Conservation (phyloP, 2,113 vertebrate genomes). For the Glaucidium brasilianum region DNA sequence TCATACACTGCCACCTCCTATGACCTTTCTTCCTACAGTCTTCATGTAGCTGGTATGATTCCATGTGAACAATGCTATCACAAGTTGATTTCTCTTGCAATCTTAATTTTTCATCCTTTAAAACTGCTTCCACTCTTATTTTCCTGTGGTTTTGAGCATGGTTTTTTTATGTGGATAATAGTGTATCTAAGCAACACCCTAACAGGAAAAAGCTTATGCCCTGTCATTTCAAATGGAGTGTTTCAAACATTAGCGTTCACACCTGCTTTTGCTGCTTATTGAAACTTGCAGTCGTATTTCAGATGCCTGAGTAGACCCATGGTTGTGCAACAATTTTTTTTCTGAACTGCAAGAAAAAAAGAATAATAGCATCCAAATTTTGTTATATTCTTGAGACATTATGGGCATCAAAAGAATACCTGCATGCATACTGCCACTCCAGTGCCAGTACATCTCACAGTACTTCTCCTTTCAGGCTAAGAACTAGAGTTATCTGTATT, state of each 20-base stretch:
- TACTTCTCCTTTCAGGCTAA: not conserved
- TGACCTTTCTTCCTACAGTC: not conserved
- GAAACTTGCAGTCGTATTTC: not conserved
- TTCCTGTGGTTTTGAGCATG: not conserved
- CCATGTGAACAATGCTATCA: not conserved
- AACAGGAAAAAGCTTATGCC: not conserved
- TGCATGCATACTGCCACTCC: not conserved
- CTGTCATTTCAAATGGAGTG: not conserved
- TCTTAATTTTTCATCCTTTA: not conserved
- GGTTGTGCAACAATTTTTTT: not conserved
- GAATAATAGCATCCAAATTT: not conserved
- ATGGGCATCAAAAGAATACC: not conserved
- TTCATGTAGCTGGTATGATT: not conserved
- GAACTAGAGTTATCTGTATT: not conserved
- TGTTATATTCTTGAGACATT: not conserved
- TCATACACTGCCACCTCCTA: not conserved
- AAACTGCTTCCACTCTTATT: not conserved
- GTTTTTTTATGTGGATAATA: not conserved
- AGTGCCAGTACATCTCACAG: not conserved
- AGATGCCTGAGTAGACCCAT: not conserved
- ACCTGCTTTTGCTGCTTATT: not conserved
- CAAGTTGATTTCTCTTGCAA: not conserved
- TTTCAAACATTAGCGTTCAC: not conserved
- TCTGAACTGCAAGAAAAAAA: not conserved
- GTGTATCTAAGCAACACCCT: conserved; percentile 51